A percentile compares a stretch with the other conserved stretches of the same genome.
Evolutionary conservation across 2,797 vertebrate genomes (phyloP).

Genomic region (Urocyon cinereoargenteus): DNA sequence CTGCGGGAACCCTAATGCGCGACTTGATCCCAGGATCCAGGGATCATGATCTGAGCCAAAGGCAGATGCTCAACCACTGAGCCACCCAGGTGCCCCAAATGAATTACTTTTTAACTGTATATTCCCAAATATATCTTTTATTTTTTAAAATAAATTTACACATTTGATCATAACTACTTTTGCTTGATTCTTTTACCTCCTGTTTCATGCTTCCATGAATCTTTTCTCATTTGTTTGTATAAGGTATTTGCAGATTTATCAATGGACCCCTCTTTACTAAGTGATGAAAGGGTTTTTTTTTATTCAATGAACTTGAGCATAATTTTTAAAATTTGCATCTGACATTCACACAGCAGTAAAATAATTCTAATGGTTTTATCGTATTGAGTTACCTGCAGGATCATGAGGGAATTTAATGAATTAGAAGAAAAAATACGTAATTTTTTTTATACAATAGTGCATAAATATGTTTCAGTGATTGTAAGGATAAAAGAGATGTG

Average conservation of each 20-base stretch:
- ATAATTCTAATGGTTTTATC: neutral
- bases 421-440: neutral
- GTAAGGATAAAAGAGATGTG: neutral
- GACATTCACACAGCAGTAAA: neutral
- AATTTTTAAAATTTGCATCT: neutral
- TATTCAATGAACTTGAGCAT: neutral
- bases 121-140: neutral
- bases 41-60: too few species aligned
- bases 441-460: neutral
- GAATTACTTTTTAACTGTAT: neutral
- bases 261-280: neutral
- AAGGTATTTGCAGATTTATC: neutral
- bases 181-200: neutral
- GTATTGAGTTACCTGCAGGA: neutral
- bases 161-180: neutral
- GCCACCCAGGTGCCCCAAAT: neutral
- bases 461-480: neutral
- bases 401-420: neutral
- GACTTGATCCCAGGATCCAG: too few species aligned
- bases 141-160: neutral
- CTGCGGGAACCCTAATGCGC: too few species aligned
- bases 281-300: neutral
- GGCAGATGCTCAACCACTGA: too few species aligned
- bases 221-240: neutral
- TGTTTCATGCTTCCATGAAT: neutral